A percentile compares a stretch with the other conserved stretches of the same genome.
These are phyloP conservation scores for Cebidichthys violaceus DNA, from an alignment of 2,113 vertebrate genomes.

Conservation along the genomic window DNA sequence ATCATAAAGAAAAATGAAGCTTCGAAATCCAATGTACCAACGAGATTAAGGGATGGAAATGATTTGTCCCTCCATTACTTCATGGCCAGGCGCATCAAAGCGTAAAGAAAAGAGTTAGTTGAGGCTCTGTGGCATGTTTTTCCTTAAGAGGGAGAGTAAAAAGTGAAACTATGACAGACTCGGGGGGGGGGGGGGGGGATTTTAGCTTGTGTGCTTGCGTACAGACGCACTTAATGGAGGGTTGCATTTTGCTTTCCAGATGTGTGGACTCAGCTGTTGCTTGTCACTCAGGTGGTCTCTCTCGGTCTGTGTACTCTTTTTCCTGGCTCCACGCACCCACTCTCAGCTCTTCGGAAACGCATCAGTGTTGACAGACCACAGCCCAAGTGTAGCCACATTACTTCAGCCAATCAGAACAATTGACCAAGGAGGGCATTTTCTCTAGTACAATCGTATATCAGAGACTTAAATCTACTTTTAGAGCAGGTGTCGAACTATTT, in stretches of 20 bases:
- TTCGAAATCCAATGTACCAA: background rate
- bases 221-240: conserved; percentile 67
- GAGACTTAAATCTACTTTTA: conserved; percentile 5
- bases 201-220: conserved; percentile 41
- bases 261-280: conserved; percentile 92
- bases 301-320: conserved; percentile 22
- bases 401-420: conserved; percentile 31
- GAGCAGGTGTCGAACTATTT: conserved; percentile 25
- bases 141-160: background rate
- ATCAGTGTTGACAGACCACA: conserved; percentile 60
- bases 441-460: background rate
- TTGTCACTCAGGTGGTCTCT: conserved; percentile 85
- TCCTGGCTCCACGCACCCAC: conserved; percentile 27
- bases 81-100: background rate
- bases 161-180: conserved; percentile 30
- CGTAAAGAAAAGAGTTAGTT: background rate
- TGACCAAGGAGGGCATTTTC: background rate
- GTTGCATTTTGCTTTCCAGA: conserved; percentile 82
- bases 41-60: background rate
- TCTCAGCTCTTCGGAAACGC: conserved; percentile 28
- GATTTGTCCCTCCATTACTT: conserved; percentile 14
- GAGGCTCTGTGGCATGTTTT: conserved; percentile 22
- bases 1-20: background rate
- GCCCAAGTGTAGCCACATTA: conserved; percentile 54
- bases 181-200: background rate